Conservation (phyloP, 2,888 invertebrate species). For the Elmis aenea region DNA sequence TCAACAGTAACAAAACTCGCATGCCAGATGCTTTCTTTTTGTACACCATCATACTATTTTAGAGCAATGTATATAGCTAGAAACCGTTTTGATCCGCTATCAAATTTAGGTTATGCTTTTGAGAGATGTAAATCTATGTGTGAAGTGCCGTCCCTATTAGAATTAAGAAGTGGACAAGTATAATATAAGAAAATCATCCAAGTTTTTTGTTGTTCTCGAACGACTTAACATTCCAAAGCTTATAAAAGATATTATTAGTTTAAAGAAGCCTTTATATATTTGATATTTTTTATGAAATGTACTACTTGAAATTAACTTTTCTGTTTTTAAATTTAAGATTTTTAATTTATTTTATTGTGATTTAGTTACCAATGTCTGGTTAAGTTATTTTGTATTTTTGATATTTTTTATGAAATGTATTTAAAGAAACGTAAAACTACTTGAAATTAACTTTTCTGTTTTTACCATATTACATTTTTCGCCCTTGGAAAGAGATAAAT, state of each 20-base stretch:
- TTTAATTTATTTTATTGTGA: constrained; percentile 5
- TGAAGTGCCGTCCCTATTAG: background rate
- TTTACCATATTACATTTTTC: no score
- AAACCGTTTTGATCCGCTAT: constrained; percentile 6
- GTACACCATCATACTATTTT: constrained; percentile 7
- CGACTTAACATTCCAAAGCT: no score
- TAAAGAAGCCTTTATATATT: background rate
- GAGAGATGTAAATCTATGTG: background rate
- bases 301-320: constrained; percentile 11
- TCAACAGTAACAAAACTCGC: constrained; percentile 11
- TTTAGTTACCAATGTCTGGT: constrained; percentile 6
- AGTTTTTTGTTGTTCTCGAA: no score
- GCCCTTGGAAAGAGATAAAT: no score
- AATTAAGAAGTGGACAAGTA: constrained; percentile 7
- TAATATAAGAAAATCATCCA: no score
- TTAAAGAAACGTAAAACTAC: no score
- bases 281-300: background rate
- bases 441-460: no score
- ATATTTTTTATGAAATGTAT: constrained; percentile 3
- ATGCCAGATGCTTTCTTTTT: constrained; percentile 2
- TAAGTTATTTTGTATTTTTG: constrained; percentile 12
- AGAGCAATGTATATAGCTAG: constrained; percentile 4
- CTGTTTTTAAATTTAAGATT: constrained; percentile 9
- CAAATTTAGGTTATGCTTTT: constrained; percentile 1
- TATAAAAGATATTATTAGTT: no score